Evolutionary conservation across 1,140 invertebrate genomes (phyloP).

Genomic region (Cotesia vestalis): DNA sequence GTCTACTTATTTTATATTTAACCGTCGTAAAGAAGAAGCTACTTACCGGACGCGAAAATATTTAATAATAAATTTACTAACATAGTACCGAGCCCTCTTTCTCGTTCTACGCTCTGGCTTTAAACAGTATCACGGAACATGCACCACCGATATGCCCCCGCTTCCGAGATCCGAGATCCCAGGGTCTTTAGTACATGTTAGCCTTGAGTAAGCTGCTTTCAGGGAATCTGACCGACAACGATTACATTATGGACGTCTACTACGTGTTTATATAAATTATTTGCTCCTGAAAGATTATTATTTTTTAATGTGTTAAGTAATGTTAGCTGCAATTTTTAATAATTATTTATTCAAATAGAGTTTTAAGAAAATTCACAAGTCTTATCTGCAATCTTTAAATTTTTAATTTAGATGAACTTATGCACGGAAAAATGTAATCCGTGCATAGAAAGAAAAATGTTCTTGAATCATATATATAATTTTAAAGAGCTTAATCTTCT

Average conservation of each 20-base stretch:
- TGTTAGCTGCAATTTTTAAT: too few species aligned
- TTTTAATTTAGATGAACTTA: too few species aligned
- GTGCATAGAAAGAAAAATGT: too few species aligned
- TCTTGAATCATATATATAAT: too few species aligned
- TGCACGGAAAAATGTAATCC: too few species aligned
- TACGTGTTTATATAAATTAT: background rate
- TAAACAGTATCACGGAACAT: slow-evolving; percentile 8
- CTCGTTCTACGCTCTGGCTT: background rate
- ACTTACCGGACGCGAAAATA: slow-evolving; percentile 59
- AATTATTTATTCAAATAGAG: too few species aligned
- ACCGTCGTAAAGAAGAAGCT: slow-evolving; percentile 64
- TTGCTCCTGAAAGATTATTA: background rate
- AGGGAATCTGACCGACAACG: slow-evolving; percentile 14
- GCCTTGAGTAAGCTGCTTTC: slow-evolving; percentile 28
- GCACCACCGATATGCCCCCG: background rate
- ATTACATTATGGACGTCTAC: background rate
- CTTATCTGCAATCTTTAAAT: too few species aligned
- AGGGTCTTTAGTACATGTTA: background rate
- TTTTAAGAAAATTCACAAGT: too few species aligned
- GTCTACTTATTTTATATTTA: slow-evolving; percentile 68
- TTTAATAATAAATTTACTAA: slow-evolving; percentile 55
- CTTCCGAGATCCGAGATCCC: background rate
- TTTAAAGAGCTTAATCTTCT: too few species aligned
- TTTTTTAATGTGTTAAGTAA: too few species aligned
- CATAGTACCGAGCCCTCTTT: too few species aligned